Evolutionary conservation across 2,888 invertebrate genomes (phyloP).

Genomic region (Conus canariensis): DNA sequence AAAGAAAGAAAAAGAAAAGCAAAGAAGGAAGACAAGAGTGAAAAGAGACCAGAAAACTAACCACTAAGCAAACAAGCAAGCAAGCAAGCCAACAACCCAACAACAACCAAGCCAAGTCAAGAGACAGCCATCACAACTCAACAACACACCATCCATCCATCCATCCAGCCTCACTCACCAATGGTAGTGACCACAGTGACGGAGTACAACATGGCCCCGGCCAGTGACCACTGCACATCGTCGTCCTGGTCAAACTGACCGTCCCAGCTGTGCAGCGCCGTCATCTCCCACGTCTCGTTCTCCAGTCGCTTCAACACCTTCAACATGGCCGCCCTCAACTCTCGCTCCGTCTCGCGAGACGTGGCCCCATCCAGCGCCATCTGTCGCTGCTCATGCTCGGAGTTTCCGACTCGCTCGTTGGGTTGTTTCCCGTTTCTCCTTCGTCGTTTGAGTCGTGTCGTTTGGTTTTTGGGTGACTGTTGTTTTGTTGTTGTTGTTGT

Average conservation of each 20-base stretch:
- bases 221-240: constrained; percentile 89
- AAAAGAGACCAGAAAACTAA: no score
- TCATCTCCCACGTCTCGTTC: constrained; percentile 87
- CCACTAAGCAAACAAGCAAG: no score
- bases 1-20: no score
- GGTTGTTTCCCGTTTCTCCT: background rate
- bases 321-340: background rate
- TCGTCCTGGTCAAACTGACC: constrained; percentile 81
- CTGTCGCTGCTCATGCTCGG: background rate
- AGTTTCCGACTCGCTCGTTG: background rate
- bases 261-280: constrained; percentile 88
- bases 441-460: no score
- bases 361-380: background rate
- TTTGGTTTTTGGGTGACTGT: no score
- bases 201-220: constrained; percentile 91
- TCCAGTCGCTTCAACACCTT: constrained; percentile 88
- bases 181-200: constrained; percentile 93
- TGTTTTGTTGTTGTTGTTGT: background rate
- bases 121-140: background rate
- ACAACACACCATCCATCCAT: background rate
- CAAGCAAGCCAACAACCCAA: background rate
- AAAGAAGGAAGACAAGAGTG: no score
- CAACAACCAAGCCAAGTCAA: background rate
- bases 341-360: background rate
- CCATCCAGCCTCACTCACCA: constrained; percentile 82